phyloP scores from a whole-genome alignment of 2,888 invertebrate species.

The Idaea biselata region DNA sequence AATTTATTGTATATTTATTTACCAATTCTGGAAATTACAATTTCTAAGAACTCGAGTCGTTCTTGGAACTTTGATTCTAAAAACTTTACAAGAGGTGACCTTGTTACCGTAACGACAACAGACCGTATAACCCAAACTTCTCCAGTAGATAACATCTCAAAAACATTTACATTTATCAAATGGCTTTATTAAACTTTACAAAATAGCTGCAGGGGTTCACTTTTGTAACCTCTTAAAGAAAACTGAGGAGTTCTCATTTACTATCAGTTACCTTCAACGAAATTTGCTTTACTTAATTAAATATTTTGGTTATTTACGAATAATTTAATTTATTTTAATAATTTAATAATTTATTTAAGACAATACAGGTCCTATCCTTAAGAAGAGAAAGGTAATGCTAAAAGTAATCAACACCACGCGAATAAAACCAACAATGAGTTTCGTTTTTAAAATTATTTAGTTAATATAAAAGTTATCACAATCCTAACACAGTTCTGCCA shows the following conservation, averaged over 20 bases:
- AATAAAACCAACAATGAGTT: too few species aligned
- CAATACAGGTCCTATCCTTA: too few species aligned
- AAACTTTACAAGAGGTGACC: constrained; percentile 1
- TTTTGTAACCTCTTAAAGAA: constrained; percentile 36
- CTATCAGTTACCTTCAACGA: constrained; percentile 26
- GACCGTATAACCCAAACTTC: constrained; percentile 28
- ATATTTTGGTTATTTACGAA: constrained; percentile 16
- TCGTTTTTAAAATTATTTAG: neutral
- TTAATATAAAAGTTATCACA: constrained; percentile 6
- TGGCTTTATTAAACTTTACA: constrained; percentile 37
- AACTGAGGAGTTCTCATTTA: constrained; percentile 33
- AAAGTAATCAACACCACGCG: too few species aligned
- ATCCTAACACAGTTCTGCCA: constrained; percentile 11
- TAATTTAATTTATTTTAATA: too few species aligned
- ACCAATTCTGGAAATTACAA: neutral
- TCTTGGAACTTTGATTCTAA: neutral
- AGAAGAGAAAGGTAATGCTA: too few species aligned
- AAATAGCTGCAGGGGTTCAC: constrained; percentile 39
- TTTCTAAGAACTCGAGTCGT: neutral
- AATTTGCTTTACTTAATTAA: constrained; percentile 13
- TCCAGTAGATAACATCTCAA: constrained; percentile 21
- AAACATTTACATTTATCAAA: constrained; percentile 42
- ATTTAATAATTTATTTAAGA: too few species aligned
- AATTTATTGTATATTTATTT: neutral
- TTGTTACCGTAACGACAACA: constrained; percentile 17